These are phyloP conservation scores for Neoseiulus cucumeris DNA, from an alignment of 1,140 invertebrate genomes.

Conservation along the genomic window DNA sequence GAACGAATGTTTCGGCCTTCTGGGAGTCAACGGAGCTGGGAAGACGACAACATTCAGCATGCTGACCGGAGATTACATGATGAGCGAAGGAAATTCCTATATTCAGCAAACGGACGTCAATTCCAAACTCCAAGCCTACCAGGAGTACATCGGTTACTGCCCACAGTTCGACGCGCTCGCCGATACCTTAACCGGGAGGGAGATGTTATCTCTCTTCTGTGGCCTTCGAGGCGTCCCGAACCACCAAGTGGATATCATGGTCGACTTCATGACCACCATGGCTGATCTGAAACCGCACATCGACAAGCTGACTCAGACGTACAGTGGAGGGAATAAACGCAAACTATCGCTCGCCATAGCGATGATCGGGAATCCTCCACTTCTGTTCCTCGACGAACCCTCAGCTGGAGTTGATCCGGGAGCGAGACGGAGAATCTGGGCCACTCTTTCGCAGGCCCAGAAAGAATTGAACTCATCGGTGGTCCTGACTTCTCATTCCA, in stretches of 20 bases:
- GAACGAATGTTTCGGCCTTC: slow-evolving; percentile 26
- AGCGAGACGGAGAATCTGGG: slow-evolving; percentile 30
- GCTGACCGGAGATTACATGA: slow-evolving; percentile 25
- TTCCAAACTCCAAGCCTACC: slow-evolving; percentile 31
- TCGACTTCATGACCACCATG: slow-evolving; percentile 29
- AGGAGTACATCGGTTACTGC: slow-evolving; percentile 16
- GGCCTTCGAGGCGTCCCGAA: slow-evolving; percentile 14
- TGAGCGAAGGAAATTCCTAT: slow-evolving; percentile 26
- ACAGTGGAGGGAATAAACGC: slow-evolving; percentile 41
- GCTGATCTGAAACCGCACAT: slow-evolving; percentile 27
- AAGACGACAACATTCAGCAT: slow-evolving; percentile 27
- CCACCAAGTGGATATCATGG: slow-evolving; percentile 19
- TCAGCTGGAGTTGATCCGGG: slow-evolving; percentile 33
- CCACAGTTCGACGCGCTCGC: slow-evolving; percentile 16
- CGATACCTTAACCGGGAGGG: slow-evolving; percentile 15
- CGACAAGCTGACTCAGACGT: slow-evolving; percentile 27
- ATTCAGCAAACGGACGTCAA: slow-evolving; percentile 26
- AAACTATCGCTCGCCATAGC: slow-evolving; percentile 34
- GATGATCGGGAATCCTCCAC: slow-evolving; percentile 29
- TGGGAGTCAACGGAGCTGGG: slow-evolving; percentile 35
- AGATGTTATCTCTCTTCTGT: slow-evolving; percentile 16
- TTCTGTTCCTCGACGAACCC: slow-evolving; percentile 31
- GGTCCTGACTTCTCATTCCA: slow-evolving; percentile 50
- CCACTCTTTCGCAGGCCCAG: slow-evolving; percentile 17
- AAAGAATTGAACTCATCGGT: slow-evolving; percentile 25